These are phyloP conservation scores for Loxodonta africana DNA, from an alignment of 2,113 vertebrate genomes.

Conservation along the genomic window DNA sequence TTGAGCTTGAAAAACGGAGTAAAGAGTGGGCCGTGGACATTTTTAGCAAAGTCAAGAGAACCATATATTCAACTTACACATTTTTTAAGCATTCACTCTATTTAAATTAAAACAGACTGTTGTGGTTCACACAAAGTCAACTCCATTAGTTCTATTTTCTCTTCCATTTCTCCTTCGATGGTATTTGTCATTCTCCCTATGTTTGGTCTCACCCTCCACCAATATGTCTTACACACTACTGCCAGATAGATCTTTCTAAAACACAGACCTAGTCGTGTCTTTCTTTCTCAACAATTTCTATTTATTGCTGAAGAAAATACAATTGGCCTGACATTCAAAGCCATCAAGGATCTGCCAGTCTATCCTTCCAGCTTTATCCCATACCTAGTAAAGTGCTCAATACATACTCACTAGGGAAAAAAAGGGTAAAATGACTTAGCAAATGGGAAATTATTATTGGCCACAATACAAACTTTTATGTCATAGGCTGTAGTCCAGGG, in stretches of 20 bases:
- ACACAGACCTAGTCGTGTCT: neutral
- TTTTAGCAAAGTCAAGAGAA: neutral
- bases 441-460: neutral
- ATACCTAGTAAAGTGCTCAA: neutral
- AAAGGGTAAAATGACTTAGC: neutral
- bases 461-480: neutral
- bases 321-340: neutral
- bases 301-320: slow-evolving; percentile 18
- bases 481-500: neutral
- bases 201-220: neutral
- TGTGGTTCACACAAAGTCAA: neutral
- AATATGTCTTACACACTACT: neutral
- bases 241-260: neutral
- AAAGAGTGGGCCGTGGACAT: neutral
- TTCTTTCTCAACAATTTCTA: slow-evolving; percentile 12
- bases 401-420: rapidly evolving
- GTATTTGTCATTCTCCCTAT: neutral
- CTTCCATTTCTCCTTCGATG: neutral
- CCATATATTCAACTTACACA: neutral
- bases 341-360: neutral
- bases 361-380: neutral
- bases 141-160: neutral
- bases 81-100: neutral
- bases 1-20: neutral
- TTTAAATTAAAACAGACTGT: neutral